These are phyloP conservation scores for Stenchaetothrips biformis DNA, from an alignment of 2,888 invertebrate species.

Conservation along the genomic window DNA sequence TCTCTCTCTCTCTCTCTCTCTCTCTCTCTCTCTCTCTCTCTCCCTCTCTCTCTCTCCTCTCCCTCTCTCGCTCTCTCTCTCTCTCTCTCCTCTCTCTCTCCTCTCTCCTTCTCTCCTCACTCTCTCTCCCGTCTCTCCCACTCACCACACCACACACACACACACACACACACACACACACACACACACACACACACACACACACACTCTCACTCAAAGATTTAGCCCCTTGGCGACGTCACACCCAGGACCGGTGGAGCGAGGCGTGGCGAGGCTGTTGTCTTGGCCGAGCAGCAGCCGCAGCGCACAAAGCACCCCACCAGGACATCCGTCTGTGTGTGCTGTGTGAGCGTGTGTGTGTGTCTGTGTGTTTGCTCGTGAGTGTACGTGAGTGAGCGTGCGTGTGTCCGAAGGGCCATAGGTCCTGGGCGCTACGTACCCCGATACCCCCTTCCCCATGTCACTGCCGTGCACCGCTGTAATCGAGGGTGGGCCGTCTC, in stretches of 20 bases:
- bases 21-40: background rate
- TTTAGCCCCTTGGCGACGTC: conserved; percentile 16
- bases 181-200: background rate
- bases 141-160: background rate
- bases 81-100: background rate
- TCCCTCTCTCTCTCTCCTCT: background rate
- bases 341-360: background rate
- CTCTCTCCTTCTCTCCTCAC: too few species aligned
- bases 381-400: background rate
- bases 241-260: background rate
- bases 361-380: too few species aligned
- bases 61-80: background rate
- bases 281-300: background rate
- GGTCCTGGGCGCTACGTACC: too few species aligned
- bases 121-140: background rate
- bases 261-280: background rate
- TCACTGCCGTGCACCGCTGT: background rate
- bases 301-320: background rate
- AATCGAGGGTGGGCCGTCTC: background rate
- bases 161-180: background rate
- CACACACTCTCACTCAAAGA: background rate
- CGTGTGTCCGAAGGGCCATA: background rate
- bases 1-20: background rate
- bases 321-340: background rate
- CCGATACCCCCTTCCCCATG: too few species aligned